A percentile compares a stretch with the other conserved stretches of the same genome.
These are phyloP conservation scores for Labrus mixtus DNA, from an alignment of 2,113 vertebrate species.

Conservation along the genomic window DNA sequence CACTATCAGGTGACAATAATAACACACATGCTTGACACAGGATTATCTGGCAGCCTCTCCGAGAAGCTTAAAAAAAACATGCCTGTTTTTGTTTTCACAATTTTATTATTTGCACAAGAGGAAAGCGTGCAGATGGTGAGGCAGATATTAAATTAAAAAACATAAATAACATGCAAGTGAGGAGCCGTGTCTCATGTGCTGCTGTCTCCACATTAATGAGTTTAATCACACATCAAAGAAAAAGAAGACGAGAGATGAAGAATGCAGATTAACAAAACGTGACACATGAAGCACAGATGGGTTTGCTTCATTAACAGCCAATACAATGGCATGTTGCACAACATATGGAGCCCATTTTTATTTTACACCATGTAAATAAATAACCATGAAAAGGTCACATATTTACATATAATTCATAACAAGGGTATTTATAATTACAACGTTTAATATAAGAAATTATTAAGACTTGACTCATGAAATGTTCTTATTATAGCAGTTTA, in stretches of 20 bases:
- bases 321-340: too few species aligned
- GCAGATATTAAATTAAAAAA: constrained; percentile 4
- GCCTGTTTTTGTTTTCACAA: not conserved
- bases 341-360: too few species aligned
- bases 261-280: too few species aligned
- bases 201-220: constrained; percentile 4
- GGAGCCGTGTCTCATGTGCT: not conserved
- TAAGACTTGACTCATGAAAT: too few species aligned
- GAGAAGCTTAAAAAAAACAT: not conserved
- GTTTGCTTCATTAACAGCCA: too few species aligned
- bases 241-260: not conserved
- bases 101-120: constrained; percentile 2
- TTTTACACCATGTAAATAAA: too few species aligned
- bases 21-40: constrained; percentile 2
- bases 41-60: constrained; percentile 13
- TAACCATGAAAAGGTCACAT: too few species aligned
- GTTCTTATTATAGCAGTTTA: too few species aligned
- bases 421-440: too few species aligned
- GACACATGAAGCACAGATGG: too few species aligned
- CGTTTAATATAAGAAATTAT: too few species aligned
- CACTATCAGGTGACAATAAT: not conserved
- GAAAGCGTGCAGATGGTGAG: constrained; percentile 7
- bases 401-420: too few species aligned
- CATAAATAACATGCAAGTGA: constrained; percentile 8
- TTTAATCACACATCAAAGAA: not conserved